Percentiles rank a stretch among this genome's conserved stretches.
Conservation (phyloP, 2,113 vertebrate genomes). For the Anguilla japonica region DNA sequence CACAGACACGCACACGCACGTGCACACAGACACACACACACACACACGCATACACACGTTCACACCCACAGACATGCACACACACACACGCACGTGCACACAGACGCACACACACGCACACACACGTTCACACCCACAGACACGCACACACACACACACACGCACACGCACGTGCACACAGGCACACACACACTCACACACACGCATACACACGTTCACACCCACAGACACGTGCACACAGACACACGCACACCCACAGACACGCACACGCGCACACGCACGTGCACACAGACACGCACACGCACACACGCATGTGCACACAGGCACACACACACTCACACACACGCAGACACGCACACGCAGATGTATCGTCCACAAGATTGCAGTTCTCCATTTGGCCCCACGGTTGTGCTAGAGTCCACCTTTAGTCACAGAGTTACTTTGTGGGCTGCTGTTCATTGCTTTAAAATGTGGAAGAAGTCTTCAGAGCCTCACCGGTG, state of each 20-base stretch:
- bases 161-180: not conserved
- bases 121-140: slow-evolving; percentile 18
- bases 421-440: not conserved
- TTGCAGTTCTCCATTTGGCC: slow-evolving; percentile 32
- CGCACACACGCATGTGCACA: no score
- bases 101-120: no score
- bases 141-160: slow-evolving; percentile 2
- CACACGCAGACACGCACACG: not conserved
- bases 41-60: no score
- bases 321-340: no score
- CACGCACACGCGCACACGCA: slow-evolving; percentile 6
- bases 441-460: slow-evolving; percentile 6
- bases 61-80: not conserved
- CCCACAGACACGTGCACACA: no score
- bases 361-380: slow-evolving; percentile 17
- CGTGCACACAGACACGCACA: no score
- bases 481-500: slow-evolving; percentile 32
- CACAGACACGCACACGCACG: no score
- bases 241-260: no score
- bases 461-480: slow-evolving; percentile 37
- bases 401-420: slow-evolving; percentile 1
- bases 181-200: no score
- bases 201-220: no score
- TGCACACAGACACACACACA: no score
- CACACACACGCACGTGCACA: no score